Percentiles rank a stretch among this genome's conserved stretches.
Conservation (phyloP, 2,797 vertebrate species). For the Acanthurus lineatus region DNA sequence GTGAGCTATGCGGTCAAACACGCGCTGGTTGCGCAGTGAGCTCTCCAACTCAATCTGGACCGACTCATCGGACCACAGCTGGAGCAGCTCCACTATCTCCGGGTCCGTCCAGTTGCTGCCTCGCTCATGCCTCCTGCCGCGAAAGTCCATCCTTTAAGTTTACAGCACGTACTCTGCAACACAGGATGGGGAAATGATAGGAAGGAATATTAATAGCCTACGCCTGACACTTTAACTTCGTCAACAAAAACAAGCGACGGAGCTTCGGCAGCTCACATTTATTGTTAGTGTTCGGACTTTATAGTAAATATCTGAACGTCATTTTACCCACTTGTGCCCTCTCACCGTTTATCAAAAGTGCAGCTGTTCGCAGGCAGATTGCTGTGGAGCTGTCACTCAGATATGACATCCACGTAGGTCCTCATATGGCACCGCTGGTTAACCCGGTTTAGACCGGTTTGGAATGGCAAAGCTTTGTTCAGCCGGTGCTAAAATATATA, state of each 20-base stretch:
- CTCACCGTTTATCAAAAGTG: slow-evolving; percentile 57
- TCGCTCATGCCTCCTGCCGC: slow-evolving; percentile 90
- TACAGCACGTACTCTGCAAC: slow-evolving; percentile 28
- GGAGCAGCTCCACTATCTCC: slow-evolving; percentile 92
- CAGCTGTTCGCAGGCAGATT: slow-evolving; percentile 28
- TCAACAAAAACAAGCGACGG: not conserved
- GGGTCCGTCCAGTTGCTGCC: slow-evolving; percentile 95
- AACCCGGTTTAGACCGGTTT: slow-evolving; percentile 65
- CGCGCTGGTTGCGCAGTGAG: slow-evolving; percentile 92
- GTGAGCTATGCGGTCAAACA: slow-evolving; percentile 92
- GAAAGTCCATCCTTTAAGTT: slow-evolving; percentile 88
- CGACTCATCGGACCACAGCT: slow-evolving; percentile 91
- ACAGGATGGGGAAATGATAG: not conserved
- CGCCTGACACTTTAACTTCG: slow-evolving; percentile 22
- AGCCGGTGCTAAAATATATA: slow-evolving; percentile 2
- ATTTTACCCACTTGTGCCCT: slow-evolving; percentile 2
- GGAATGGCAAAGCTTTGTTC: slow-evolving; percentile 26
- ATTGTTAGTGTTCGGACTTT: not conserved
- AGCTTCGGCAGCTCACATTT: not conserved
- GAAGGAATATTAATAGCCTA: not conserved
- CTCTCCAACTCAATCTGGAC: slow-evolving; percentile 92
- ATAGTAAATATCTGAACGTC: not conserved
- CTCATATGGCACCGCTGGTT: slow-evolving; percentile 44
- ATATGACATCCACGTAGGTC: slow-evolving; percentile 27
- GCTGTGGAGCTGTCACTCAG: slow-evolving; percentile 39